These are phyloP conservation scores for Pygoscelis adeliae DNA, from an alignment of 2,113 vertebrate genomes.

Conservation along the genomic window DNA sequence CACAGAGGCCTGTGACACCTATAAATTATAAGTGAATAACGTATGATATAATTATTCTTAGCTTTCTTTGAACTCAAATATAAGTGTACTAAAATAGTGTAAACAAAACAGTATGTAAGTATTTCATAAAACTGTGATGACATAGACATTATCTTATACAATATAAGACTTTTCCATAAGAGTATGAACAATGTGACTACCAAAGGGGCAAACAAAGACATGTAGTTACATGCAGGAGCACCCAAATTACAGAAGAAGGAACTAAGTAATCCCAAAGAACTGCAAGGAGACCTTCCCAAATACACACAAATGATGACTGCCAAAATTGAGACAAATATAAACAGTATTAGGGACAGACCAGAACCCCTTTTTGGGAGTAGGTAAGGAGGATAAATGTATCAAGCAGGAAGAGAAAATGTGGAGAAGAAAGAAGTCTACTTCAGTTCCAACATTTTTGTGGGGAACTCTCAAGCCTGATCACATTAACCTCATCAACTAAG, in stretches of 20 bases:
- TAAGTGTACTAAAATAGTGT: background rate
- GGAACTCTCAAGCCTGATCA: background rate
- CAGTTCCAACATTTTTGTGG: background rate
- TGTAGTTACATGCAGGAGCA: background rate
- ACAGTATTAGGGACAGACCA: background rate
- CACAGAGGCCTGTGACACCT: background rate
- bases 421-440: background rate
- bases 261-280: background rate
- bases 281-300: background rate
- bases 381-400: background rate
- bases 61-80: background rate
- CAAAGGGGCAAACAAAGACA: background rate
- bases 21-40: background rate
- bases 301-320: background rate
- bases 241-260: background rate
- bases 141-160: background rate
- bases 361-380: background rate
- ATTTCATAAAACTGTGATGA: background rate
- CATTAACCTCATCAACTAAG: fast-evolving
- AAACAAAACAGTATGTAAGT: background rate
- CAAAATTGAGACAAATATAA: background rate
- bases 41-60: background rate
- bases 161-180: background rate
- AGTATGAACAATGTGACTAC: background rate
- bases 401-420: background rate